Conservation (phyloP, 2,888 invertebrate genomes). For the Brenthis daphne region DNA sequence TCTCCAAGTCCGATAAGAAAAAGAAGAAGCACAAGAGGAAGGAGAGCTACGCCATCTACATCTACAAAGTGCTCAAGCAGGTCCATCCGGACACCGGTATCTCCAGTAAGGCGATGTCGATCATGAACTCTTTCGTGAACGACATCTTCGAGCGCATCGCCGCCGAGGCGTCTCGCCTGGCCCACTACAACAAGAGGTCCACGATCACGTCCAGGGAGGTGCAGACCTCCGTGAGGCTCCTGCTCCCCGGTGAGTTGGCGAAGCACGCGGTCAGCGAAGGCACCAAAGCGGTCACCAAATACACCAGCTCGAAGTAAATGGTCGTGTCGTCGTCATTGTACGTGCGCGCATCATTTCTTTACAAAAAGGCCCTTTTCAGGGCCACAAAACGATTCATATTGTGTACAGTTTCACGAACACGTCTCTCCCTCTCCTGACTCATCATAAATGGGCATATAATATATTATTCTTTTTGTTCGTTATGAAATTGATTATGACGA, state of each 20-base stretch:
- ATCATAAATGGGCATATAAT: no score
- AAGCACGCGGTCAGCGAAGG: slow-evolving; percentile 87
- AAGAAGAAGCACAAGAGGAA: slow-evolving; percentile 81
- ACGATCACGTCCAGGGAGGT: slow-evolving; percentile 87
- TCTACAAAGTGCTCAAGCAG: slow-evolving; percentile 85
- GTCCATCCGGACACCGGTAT: slow-evolving; percentile 84
- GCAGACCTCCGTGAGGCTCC: slow-evolving; percentile 85
- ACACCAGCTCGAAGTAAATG: slow-evolving; percentile 77
- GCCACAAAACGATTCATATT: no score
- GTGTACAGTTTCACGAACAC: slow-evolving; percentile 68
- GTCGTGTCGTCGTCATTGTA: slow-evolving; percentile 86
- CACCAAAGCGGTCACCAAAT: slow-evolving; percentile 84
- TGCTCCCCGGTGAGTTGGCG: slow-evolving; percentile 86
- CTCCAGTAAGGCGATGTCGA: slow-evolving; percentile 83
- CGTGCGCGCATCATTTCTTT: slow-evolving; percentile 82
- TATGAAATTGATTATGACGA: no score
- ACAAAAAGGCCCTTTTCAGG: no score
- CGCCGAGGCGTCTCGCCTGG: slow-evolving; percentile 83
- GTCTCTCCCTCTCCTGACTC: slow-evolving; percentile 83
- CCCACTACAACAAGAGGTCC: slow-evolving; percentile 84
- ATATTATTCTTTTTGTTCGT: no score
- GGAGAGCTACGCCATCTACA: slow-evolving; percentile 82
- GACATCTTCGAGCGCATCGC: slow-evolving; percentile 88
- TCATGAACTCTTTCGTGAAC: slow-evolving; percentile 88
- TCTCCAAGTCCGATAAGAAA: slow-evolving; percentile 81